Percentiles rank a stretch among this genome's conserved stretches.
These are phyloP conservation scores for Tetramorium bicarinatum DNA, from an alignment of 2,888 invertebrate species.

Conservation along the genomic window DNA sequence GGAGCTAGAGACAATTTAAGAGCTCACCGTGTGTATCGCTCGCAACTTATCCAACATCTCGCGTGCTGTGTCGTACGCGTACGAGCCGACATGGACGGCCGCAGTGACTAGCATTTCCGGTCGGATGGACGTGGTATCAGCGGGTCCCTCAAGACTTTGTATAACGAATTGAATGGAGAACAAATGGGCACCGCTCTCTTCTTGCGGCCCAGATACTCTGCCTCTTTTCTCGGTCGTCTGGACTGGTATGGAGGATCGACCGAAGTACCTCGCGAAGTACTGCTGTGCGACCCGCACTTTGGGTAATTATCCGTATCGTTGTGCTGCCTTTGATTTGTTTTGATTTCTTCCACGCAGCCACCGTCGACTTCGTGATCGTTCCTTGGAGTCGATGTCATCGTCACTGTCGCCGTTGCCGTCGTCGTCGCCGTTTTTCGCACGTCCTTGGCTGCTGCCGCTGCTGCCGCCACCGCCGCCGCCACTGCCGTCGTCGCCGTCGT, in stretches of 20 bases:
- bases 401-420: background rate
- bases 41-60: constrained; percentile 86
- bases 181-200: too few relatives aligned
- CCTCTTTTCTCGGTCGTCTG: background rate
- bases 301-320: background rate
- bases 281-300: background rate
- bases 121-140: constrained; percentile 67
- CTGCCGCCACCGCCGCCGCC: too few relatives aligned
- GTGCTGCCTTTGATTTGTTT: background rate
- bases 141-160: too few relatives aligned
- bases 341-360: background rate
- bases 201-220: too few relatives aligned
- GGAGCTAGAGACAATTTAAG: background rate
- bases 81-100: constrained; percentile 86
- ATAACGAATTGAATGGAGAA: too few relatives aligned
- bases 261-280: background rate
- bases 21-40: constrained; percentile 66
- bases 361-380: background rate
- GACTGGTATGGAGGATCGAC: background rate
- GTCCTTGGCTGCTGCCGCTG: background rate
- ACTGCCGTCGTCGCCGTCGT: background rate
- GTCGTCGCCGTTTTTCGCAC: background rate
- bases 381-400: background rate
- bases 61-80: constrained; percentile 86
- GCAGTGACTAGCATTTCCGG: constrained; percentile 85